A percentile compares a stretch with the other conserved stretches of the same genome.
phyloP scores from a whole-genome alignment of 2,797 vertebrate genomes.

The Sebastes glaucus region DNA sequence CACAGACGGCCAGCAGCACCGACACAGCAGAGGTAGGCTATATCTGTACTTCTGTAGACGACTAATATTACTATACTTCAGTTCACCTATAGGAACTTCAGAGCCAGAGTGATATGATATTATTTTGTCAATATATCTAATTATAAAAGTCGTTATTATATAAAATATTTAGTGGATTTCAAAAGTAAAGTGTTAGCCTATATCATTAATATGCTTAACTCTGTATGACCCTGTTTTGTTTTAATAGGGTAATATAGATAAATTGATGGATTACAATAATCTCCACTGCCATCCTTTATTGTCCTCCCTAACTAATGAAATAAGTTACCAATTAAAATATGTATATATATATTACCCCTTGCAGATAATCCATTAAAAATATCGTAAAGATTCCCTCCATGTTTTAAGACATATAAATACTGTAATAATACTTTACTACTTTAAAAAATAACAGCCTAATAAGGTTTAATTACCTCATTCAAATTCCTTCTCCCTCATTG shows the following conservation, averaged over 20 bases:
- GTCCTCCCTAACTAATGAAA: neutral
- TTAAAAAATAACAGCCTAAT: too few relatives aligned
- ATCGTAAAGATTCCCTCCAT: neutral
- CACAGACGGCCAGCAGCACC: neutral
- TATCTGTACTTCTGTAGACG: too few relatives aligned
- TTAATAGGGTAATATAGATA: neutral
- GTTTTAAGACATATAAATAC: too few relatives aligned
- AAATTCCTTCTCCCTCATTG: neutral
- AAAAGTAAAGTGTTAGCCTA: neutral
- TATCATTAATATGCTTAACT: neutral
- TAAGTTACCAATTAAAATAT: neutral
- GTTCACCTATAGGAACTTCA: neutral
- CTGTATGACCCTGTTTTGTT: neutral
- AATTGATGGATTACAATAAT: neutral
- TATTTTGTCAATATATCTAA: neutral
- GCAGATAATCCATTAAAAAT: neutral
- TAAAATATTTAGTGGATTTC: neutral
- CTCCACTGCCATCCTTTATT: neutral
- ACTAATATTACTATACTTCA: neutral
- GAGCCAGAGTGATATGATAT: neutral
- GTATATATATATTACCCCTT: too few relatives aligned
- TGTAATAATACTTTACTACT: too few relatives aligned
- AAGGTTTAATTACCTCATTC: neutral
- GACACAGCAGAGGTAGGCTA: conserved; percentile 25
- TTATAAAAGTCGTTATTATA: neutral